Conservation (phyloP, 2,888 invertebrate genomes). For the Athalia rosae region DNA sequence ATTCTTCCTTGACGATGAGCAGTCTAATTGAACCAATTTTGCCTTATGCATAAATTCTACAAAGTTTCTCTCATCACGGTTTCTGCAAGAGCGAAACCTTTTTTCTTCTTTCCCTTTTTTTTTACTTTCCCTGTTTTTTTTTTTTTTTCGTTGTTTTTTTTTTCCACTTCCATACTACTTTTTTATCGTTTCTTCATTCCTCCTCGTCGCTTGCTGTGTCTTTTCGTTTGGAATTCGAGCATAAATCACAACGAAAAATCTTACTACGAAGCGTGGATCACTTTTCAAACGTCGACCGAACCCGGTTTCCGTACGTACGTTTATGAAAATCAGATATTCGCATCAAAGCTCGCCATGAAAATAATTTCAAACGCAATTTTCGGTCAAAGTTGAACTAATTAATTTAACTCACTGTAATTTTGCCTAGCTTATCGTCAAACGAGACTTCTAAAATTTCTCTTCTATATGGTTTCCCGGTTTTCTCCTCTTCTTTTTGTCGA, state of each 20-base stretch:
- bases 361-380: too few relatives aligned
- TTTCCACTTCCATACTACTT: background rate
- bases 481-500: background rate
- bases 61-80: slow-evolving; percentile 27
- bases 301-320: slow-evolving; percentile 5
- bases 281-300: slow-evolving; percentile 15
- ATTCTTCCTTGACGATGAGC: slow-evolving; percentile 28
- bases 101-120: background rate
- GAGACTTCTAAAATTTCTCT: background rate
- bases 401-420: slow-evolving; percentile 5
- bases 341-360: slow-evolving; percentile 6
- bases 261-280: slow-evolving; percentile 4
- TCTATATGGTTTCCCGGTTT: background rate
- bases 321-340: slow-evolving; percentile 27
- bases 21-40: slow-evolving; percentile 36
- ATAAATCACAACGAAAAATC: slow-evolving; percentile 9
- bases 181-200: background rate
- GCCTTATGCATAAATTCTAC: slow-evolving; percentile 26
- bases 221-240: slow-evolving; percentile 13
- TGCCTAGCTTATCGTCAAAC: background rate
- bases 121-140: background rate
- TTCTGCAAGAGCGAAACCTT: background rate
- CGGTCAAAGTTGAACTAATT: too few relatives aligned
- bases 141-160: background rate
- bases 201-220: background rate